These are phyloP conservation scores for Parnassius smintheus DNA, from an alignment of 2,888 invertebrate genomes.

Conservation along the genomic window DNA sequence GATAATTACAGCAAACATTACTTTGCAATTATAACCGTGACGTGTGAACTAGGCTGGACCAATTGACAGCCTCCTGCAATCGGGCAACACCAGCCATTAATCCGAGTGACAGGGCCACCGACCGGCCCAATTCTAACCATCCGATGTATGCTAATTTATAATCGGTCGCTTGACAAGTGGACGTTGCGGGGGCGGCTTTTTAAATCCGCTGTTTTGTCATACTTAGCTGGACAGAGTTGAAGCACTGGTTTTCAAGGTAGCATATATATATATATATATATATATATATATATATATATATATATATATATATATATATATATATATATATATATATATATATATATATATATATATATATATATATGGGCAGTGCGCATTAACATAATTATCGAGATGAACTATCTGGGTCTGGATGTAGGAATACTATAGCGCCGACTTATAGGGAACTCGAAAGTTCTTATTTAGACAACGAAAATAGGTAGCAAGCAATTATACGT, in stretches of 20 bases:
- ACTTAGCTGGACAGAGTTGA: constrained; percentile 9
- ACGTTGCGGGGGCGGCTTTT: constrained; percentile 14
- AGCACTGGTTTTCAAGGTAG: constrained; percentile 6
- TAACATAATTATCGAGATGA: too few species aligned
- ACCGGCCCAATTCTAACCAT: constrained; percentile 31
- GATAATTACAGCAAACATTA: constrained; percentile 13
- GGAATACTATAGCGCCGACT: too few species aligned
- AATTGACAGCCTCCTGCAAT: constrained; percentile 11
- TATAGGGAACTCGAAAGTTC: too few species aligned
- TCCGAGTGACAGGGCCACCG: constrained; percentile 32
- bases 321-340: too few species aligned
- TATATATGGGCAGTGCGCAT: too few species aligned
- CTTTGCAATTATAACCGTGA: background rate
- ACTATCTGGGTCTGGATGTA: too few species aligned
- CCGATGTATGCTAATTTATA: constrained; percentile 33
- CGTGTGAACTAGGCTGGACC: constrained; percentile 10
- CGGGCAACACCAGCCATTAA: constrained; percentile 29
- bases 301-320: too few species aligned
- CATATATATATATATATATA: background rate
- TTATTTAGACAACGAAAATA: too few species aligned
- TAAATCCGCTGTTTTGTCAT: constrained; percentile 21
- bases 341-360: too few species aligned
- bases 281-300: too few species aligned
- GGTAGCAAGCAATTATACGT: too few species aligned
- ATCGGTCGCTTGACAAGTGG: constrained; percentile 35